Conservation (phyloP, 2,888 invertebrate species). For the Himalopsyche anomala region DNA sequence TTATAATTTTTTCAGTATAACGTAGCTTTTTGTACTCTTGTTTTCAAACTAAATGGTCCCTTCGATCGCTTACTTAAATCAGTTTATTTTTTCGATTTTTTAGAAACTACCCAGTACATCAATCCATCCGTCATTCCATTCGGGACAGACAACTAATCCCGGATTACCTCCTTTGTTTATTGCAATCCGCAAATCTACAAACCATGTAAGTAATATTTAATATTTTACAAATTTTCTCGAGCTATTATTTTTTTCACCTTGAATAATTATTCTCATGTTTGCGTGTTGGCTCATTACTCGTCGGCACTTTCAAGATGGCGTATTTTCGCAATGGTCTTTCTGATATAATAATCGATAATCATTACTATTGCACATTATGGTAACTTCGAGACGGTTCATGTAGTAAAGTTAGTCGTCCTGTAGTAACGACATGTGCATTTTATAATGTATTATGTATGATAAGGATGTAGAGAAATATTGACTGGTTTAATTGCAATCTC, state of each 20-base stretch:
- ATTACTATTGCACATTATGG: too few relatives aligned
- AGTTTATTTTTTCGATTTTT: not conserved
- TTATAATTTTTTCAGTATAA: slow-evolving; percentile 17
- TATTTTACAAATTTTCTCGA: not conserved
- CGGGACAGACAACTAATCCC: slow-evolving; percentile 27
- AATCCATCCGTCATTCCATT: slow-evolving; percentile 41
- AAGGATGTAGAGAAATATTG: not conserved
- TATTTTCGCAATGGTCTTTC: too few relatives aligned
- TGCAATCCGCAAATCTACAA: slow-evolving; percentile 27
- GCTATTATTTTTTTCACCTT: not conserved
- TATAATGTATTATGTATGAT: not conserved
- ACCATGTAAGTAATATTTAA: not conserved
- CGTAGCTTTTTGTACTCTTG: not conserved
- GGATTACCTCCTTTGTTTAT: slow-evolving; percentile 28
- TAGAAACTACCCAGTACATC: slow-evolving; percentile 37
- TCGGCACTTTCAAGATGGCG: too few relatives aligned
- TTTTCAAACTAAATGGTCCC: not conserved
- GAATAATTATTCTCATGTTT: too few relatives aligned
- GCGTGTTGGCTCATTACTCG: too few relatives aligned
- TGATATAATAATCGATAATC: too few relatives aligned
- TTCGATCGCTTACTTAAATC: not conserved
- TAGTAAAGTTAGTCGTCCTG: not conserved
- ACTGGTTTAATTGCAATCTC: not conserved
- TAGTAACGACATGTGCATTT: slow-evolving; percentile 22
- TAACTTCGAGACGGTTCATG: too few relatives aligned